phyloP scores from a whole-genome alignment of 2,888 invertebrate species.

The Reticulitermes lucifugus region DNA sequence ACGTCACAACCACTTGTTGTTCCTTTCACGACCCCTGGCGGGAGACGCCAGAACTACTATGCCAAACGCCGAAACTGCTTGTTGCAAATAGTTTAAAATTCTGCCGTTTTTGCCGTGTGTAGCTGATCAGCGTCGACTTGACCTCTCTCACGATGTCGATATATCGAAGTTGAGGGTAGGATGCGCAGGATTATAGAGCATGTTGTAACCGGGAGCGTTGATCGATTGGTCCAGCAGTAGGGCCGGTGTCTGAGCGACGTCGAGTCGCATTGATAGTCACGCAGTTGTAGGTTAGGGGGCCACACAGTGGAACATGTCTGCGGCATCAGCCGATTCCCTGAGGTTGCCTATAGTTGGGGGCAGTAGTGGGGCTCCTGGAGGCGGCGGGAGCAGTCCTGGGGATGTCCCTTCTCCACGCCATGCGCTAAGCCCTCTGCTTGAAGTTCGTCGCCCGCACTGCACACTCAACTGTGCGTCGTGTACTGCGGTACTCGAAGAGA shows the following conservation, averaged over 20 bases:
- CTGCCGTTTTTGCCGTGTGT: not conserved
- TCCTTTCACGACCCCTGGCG: not conserved
- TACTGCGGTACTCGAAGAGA: slow-evolving; percentile 69
- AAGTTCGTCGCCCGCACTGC: slow-evolving; percentile 77
- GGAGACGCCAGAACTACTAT: not conserved
- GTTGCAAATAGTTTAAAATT: not conserved
- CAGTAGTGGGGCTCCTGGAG: slow-evolving; percentile 39
- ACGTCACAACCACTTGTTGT: not conserved
- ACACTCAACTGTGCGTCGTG: slow-evolving; percentile 80
- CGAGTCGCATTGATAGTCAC: not conserved
- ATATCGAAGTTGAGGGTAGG: not conserved
- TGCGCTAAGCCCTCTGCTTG: slow-evolving; percentile 76
- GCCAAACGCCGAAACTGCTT: not conserved
- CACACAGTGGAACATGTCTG: not conserved
- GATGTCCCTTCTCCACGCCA: slow-evolving; percentile 62
- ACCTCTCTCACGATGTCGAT: not conserved
- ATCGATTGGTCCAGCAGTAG: slow-evolving; percentile 35
- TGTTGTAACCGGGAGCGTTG: slow-evolving; percentile 10
- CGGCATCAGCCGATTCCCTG: slow-evolving; percentile 30
- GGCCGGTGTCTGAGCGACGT: not conserved
- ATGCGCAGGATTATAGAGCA: slow-evolving; percentile 25
- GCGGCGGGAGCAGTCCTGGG: slow-evolving; percentile 44
- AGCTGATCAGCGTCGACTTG: not conserved
- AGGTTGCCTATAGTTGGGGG: slow-evolving; percentile 19
- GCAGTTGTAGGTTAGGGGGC: not conserved